A percentile compares a stretch with the other conserved stretches of the same genome.
phyloP scores from a whole-genome alignment of 2,888 invertebrate genomes.

The Aquatica leii region DNA sequence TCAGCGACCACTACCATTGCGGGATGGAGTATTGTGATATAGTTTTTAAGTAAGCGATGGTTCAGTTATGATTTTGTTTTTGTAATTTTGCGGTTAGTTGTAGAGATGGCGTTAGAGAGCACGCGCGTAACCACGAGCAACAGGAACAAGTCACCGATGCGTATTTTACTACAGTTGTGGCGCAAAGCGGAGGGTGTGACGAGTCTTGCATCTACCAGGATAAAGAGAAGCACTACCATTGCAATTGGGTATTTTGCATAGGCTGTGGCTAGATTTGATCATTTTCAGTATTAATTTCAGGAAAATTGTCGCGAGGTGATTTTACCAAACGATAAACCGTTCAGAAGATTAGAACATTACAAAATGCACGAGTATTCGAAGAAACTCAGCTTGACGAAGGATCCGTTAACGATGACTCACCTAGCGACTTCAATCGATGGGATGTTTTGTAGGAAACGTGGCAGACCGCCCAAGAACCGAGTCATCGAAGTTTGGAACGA shows the following conservation, averaged over 20 bases:
- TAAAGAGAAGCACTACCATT: constrained; percentile 87
- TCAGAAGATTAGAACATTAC: constrained; percentile 83
- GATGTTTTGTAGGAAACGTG: constrained; percentile 91
- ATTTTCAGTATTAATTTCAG: constrained; percentile 57
- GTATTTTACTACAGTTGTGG: constrained; percentile 72
- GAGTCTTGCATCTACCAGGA: constrained; percentile 77
- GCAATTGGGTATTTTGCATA: constrained; percentile 79
- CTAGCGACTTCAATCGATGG: constrained; percentile 83
- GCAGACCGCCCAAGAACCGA: constrained; percentile 96
- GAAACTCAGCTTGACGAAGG: constrained; percentile 59
- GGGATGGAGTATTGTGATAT: constrained; percentile 79
- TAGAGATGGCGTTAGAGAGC: constrained; percentile 80
- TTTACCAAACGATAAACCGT: constrained; percentile 79
- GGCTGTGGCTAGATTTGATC: neutral
- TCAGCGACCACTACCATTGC: constrained; percentile 89
- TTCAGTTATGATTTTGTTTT: neutral
- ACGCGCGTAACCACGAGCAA: constrained; percentile 87
- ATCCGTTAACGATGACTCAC: constrained; percentile 64
- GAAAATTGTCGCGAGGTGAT: constrained; percentile 84
- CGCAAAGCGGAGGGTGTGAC: constrained; percentile 70
- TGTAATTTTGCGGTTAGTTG: constrained; percentile 58
- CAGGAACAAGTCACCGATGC: constrained; percentile 87
- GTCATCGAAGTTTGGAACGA: constrained; percentile 92
- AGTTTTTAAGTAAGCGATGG: constrained; percentile 68
- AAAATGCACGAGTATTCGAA: constrained; percentile 73